Base-by-base conservation (phyloP, 2,888 invertebrate genomes). In the Zaprionus obscuricornis region DNA sequence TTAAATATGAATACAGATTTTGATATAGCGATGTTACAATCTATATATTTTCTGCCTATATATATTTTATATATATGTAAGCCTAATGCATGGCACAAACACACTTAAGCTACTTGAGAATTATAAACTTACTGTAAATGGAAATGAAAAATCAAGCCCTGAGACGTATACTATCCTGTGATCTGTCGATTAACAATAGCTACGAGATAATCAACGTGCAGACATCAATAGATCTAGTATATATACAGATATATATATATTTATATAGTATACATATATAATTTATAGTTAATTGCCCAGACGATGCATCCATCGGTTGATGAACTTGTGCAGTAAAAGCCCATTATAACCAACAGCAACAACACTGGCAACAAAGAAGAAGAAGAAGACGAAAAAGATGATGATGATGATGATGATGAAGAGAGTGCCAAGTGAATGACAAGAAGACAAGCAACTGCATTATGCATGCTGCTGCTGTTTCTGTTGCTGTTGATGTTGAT, bases 401-500 rank as follows among this genome's bases (percentile, higher is more conserved):
- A n/a, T n/a, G n/a, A n/a, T n/a, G n/a, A n/a, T n/a, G n/a, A n/a
- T n/a, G n/a, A n/a, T n/a, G n/a, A n/a, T n/a, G n/a, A n/a, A 26
- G 7, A 7, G 6, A 49, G 37, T 14, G 11, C 24, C 59, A 68
- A 59, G 58, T 47, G 46, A 59, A 58, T 58, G 67, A 50, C 67
- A 51, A 37, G 49, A 51, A 56, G 51, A 62, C 60, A 60, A 66
- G 66, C 55, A 43, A 66, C 72, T 62, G 72, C 62, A 71, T 56
- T 66, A 52, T 66, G 55, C 47, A 59, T 66, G 66, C 72, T 51
- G 72, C 22, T 40, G n/a, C n/a, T n/a, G n/a, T n/a, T n/a, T n/a
- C n/a, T n/a, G n/a, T n/a, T n/a, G n/a, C n/a, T n/a, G n/a, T n/a
- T n/a, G n/a, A n/a, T n/a, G n/a, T n/a, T n/a, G n/a, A n/a, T n/a